Evolutionary conservation across 2,797 vertebrate genomes (phyloP).

Genomic region (Hipposideros larvatus): DNA sequence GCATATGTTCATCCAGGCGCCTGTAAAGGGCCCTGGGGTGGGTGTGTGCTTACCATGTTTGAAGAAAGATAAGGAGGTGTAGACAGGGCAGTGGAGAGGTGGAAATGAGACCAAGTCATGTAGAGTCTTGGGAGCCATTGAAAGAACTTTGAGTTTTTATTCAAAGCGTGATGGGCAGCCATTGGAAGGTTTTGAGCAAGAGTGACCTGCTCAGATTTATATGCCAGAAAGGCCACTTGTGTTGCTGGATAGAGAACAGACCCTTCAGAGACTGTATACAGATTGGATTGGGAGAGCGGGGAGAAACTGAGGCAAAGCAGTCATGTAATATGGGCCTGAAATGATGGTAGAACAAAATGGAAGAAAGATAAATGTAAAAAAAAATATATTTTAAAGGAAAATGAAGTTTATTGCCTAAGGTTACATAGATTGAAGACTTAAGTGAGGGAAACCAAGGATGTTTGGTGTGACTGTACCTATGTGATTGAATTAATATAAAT

Average conservation of each 20-base stretch:
- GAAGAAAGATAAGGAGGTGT: background rate
- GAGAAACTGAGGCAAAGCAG: background rate
- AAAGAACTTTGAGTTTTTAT: background rate
- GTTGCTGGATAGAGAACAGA: background rate
- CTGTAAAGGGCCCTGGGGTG: background rate
- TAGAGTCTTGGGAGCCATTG: background rate
- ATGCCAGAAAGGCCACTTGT: background rate
- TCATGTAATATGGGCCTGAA: background rate
- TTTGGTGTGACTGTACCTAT: background rate
- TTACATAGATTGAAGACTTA: background rate
- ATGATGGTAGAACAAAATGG: background rate
- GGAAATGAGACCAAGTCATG: background rate
- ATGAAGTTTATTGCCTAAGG: background rate
- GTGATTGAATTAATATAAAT: background rate
- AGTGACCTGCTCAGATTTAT: background rate
- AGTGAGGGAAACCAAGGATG: background rate
- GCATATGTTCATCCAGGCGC: background rate
- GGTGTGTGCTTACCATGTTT: background rate
- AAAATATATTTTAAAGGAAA: constrained; percentile 4
- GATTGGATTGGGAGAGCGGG: background rate
- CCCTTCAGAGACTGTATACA: background rate
- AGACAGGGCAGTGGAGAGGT: no score
- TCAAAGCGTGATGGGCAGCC: background rate
- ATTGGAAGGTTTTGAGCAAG: background rate
- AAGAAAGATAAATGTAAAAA: background rate